Evolutionary conservation across 2,888 invertebrate genomes (phyloP).

Genomic region (Stenurella melanura): DNA sequence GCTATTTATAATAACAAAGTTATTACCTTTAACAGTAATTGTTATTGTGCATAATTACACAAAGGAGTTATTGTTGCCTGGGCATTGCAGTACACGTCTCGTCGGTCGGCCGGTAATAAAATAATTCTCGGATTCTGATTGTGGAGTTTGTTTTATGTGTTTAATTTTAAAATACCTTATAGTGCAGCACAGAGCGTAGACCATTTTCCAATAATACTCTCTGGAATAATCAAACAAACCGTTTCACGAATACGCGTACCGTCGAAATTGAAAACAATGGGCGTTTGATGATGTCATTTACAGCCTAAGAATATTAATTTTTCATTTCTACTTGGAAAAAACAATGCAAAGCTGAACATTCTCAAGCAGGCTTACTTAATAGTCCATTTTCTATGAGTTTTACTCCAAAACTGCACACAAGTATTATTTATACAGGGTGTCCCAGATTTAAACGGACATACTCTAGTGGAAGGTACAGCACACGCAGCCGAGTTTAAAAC

Average conservation of each 20-base stretch:
- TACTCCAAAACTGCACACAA: no score
- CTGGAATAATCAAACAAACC: constrained; percentile 16
- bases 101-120: not conserved
- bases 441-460: no score
- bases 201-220: not conserved
- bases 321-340: no score
- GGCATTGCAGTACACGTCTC: not conserved
- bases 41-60: constrained; percentile 11
- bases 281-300: no score
- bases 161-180: constrained; percentile 3
- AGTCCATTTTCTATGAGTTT: no score
- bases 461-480: no score
- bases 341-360: no score
- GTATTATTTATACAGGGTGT: no score
- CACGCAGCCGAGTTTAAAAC: no score
- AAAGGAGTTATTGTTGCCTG: constrained; percentile 26
- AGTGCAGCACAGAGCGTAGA: not conserved
- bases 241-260: not conserved
- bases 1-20: constrained; percentile 44
- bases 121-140: constrained; percentile 19
- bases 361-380: no score
- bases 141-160: constrained; percentile 18
- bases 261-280: not conserved
- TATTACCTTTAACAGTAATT: constrained; percentile 29
- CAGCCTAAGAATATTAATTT: no score